Conservation (phyloP, 2,113 vertebrate genomes). For the Corythornis cristatus region DNA sequence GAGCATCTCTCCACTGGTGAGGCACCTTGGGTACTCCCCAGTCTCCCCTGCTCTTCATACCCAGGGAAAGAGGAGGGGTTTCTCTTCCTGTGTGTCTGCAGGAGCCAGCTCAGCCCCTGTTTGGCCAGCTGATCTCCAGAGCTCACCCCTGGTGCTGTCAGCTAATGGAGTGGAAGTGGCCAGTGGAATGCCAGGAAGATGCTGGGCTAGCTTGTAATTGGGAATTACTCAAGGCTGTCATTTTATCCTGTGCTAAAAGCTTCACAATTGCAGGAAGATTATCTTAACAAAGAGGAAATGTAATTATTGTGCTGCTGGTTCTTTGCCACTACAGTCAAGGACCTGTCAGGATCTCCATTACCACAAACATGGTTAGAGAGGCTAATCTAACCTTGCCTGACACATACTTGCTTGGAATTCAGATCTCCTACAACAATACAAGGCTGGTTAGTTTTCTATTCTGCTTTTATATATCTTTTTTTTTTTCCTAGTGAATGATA, state of each 20-base stretch:
- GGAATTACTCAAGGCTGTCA: background rate
- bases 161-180: background rate
- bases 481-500: background rate
- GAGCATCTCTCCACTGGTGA: background rate
- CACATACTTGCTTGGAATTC: background rate
- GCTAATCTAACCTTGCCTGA: background rate
- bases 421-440: background rate
- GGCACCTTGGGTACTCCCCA: background rate
- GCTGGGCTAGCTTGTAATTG: background rate
- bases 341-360: conserved; percentile 6
- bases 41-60: background rate
- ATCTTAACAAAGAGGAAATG: background rate
- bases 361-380: background rate
- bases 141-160: background rate
- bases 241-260: background rate
- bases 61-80: background rate
- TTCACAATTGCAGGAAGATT: background rate
- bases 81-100: background rate
- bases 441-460: background rate
- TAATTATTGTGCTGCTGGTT: background rate
- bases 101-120: background rate
- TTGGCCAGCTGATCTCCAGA: background rate
- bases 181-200: background rate
- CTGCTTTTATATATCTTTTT: background rate
- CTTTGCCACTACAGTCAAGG: background rate